phyloP scores from a whole-genome alignment of 2,113 vertebrate species.

The rabbit (Oryctolagus cuniculus) region DNA sequence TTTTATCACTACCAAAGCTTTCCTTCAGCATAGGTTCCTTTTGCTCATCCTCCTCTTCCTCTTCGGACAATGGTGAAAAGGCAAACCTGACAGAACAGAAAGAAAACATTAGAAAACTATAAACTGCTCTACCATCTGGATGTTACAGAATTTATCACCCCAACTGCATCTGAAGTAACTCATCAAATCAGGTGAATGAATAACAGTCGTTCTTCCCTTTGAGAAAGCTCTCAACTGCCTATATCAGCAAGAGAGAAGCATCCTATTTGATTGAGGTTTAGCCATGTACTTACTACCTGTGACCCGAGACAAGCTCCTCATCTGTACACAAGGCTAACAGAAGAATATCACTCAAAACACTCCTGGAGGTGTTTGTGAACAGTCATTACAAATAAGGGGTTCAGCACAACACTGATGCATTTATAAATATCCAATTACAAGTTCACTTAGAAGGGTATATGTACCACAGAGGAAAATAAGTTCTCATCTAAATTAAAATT shows the following conservation, averaged over 20 bases:
- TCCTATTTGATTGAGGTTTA: background rate
- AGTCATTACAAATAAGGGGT: slow-evolving; percentile 42
- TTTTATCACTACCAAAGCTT: slow-evolving; percentile 92
- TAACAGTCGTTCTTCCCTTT: background rate
- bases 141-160: background rate
- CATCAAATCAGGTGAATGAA: slow-evolving; percentile 1
- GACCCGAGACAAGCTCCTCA: background rate
- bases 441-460: background rate
- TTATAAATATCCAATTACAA: slow-evolving; percentile 13
- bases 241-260: background rate
- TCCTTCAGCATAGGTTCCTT: slow-evolving; percentile 99
- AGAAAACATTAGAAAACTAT: slow-evolving; percentile 63
- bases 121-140: background rate
- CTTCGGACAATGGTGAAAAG: slow-evolving; percentile 96
- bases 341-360: background rate
- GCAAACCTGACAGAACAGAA: slow-evolving; percentile 92
- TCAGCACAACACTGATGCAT: background rate
- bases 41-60: slow-evolving; percentile 94
- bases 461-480: slow-evolving; percentile 24
- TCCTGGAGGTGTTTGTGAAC: background rate
- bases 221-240: slow-evolving; percentile 52
- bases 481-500: slow-evolving; percentile 48
- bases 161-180: background rate
- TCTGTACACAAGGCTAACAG: background rate
- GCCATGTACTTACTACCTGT: background rate